Conservation (phyloP, 2,797 vertebrate genomes). For the Centroberyx gerrardi region DNA sequence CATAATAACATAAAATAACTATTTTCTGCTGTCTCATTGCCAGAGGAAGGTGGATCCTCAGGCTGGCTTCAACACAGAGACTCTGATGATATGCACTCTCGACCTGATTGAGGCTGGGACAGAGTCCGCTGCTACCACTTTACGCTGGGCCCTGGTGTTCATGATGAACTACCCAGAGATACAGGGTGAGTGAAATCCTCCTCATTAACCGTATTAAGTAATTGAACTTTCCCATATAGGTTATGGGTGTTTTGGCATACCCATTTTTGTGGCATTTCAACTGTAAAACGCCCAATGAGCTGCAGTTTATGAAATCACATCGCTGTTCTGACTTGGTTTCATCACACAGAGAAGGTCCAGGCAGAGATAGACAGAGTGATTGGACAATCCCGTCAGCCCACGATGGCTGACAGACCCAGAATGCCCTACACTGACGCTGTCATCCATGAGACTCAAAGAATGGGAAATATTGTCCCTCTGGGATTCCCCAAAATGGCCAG, state of each 20-base stretch:
- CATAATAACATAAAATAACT: neutral
- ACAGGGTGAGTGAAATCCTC: conserved; percentile 80
- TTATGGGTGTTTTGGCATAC: too few species aligned
- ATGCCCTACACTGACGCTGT: conserved; percentile 90
- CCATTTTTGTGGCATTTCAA: neutral
- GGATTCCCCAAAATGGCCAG: conserved; percentile 80
- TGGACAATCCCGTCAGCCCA: conserved; percentile 81
- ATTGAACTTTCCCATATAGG: neutral
- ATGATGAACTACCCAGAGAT: conserved; percentile 89
- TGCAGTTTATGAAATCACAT: neutral
- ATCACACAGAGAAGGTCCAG: conserved; percentile 86
- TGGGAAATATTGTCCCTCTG: conserved; percentile 84
- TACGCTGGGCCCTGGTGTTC: conserved; percentile 88
- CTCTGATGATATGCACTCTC: conserved; percentile 72
- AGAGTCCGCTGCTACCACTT: conserved; percentile 79
- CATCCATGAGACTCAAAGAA: conserved; percentile 89
- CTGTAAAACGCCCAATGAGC: neutral
- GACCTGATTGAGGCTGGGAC: conserved; percentile 89
- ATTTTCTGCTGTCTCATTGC: neutral
- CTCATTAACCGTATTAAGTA: neutral
- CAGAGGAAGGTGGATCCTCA: conserved; percentile 81
- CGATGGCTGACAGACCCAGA: conserved; percentile 76
- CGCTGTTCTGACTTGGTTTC: neutral
- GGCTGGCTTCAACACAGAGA: conserved; percentile 84
- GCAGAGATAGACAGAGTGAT: conserved; percentile 88